Evolutionary conservation across 2,113 vertebrate species (phyloP).

Genomic region (Vimba vimba): DNA sequence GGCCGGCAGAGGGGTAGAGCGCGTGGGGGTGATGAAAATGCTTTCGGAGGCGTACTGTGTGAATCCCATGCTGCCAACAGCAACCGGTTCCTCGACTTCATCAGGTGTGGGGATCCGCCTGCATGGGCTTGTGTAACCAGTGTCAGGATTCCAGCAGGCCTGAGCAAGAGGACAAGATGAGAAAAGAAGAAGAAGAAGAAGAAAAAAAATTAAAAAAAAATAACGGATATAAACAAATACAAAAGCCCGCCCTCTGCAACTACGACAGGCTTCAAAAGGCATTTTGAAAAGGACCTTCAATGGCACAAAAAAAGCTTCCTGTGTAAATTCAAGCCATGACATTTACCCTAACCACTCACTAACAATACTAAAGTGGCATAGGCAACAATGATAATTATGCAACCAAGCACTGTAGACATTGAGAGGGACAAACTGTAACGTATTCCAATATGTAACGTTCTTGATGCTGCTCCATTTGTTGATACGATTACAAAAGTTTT

Average conservation of each 20-base stretch:
- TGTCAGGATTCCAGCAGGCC: slow-evolving; percentile 70
- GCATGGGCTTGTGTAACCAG: slow-evolving; percentile 73
- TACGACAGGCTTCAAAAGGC: background rate
- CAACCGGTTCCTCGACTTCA: slow-evolving; percentile 72
- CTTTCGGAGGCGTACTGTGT: slow-evolving; percentile 68
- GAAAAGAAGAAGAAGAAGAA: background rate
- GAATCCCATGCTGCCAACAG: slow-evolving; percentile 59
- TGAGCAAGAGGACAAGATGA: slow-evolving; percentile 44
- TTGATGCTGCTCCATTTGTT: background rate
- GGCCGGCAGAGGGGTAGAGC: slow-evolving; percentile 84
- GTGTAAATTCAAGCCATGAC: background rate
- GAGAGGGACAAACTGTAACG: too few species aligned
- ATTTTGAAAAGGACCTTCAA: background rate
- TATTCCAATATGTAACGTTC: background rate
- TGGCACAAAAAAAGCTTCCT: background rate
- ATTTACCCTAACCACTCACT: background rate
- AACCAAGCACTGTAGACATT: too few species aligned
- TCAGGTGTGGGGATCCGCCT: slow-evolving; percentile 84
- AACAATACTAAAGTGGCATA: background rate
- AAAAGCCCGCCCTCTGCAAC: background rate
- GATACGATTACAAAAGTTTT: background rate
- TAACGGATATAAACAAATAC: slow-evolving; percentile 28
- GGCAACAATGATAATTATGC: background rate
- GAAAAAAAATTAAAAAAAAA: too few species aligned
- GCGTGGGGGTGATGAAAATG: slow-evolving; percentile 74